These are phyloP conservation scores for Emys orbicularis DNA, from an alignment of 2,797 vertebrate species.

Conservation along the genomic window DNA sequence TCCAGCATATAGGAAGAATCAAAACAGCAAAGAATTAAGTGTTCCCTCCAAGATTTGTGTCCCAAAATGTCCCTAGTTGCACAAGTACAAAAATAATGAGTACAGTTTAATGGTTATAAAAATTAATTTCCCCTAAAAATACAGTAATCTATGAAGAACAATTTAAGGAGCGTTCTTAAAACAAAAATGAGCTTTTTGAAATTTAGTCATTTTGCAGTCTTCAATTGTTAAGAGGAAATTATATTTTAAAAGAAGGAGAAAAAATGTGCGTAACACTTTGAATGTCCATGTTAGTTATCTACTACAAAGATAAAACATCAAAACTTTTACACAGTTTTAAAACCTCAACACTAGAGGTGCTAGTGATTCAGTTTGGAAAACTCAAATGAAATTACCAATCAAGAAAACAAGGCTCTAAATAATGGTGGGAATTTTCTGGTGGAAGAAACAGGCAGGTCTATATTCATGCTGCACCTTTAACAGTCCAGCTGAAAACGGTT, in stretches of 20 bases:
- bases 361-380: neutral
- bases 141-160: conserved; percentile 77
- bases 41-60: conserved; percentile 42
- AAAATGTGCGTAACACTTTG: conserved; percentile 37
- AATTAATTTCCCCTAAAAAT: conserved; percentile 82
- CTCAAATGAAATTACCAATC: neutral
- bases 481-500: neutral
- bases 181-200: conserved; percentile 10
- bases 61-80: conserved; percentile 60
- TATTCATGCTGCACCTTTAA: neutral
- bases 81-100: conserved; percentile 83
- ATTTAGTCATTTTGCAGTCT: conserved; percentile 38
- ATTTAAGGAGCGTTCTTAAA: conserved; percentile 57
- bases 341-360: conserved; percentile 45
- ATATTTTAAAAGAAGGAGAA: conserved; percentile 46
- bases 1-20: conserved; percentile 47
- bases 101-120: conserved; percentile 80
- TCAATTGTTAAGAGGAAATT: conserved; percentile 40
- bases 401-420: rapidly evolving
- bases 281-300: conserved; percentile 1
- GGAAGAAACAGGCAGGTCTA: neutral
- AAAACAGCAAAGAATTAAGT: conserved; percentile 55
- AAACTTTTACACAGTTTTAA: neutral
- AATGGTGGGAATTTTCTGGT: neutral
- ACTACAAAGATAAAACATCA: neutral